Conservation (phyloP, 2,797 vertebrate species). For the Bovichtus diacanthus region DNA sequence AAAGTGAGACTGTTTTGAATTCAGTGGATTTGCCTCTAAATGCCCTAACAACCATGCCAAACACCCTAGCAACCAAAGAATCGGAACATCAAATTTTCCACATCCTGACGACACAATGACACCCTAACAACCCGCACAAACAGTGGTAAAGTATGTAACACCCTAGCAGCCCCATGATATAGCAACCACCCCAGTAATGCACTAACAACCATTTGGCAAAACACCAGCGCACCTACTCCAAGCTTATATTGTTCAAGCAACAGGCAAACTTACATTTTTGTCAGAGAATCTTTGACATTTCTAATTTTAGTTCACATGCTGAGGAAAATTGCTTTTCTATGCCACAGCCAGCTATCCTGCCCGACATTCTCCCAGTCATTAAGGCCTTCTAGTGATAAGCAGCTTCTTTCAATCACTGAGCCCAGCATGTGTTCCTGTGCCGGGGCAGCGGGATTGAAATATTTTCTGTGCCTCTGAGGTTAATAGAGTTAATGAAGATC, state of each 20-base stretch:
- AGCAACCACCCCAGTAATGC: not conserved
- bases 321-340: slow-evolving; percentile 58
- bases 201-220: not conserved
- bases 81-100: not conserved
- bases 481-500: slow-evolving; percentile 77
- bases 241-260: not conserved
- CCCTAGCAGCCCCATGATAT: not conserved
- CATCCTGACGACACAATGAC: not conserved
- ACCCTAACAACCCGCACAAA: not conserved
- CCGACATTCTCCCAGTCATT: slow-evolving; percentile 48
- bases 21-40: not conserved
- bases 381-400: slow-evolving; percentile 68
- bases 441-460: slow-evolving; percentile 65
- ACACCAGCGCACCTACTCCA: not conserved
- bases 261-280: slow-evolving; percentile 9
- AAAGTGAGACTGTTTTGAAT: not conserved
- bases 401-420: slow-evolving; percentile 67
- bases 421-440: slow-evolving; percentile 47
- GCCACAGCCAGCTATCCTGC: slow-evolving; percentile 28
- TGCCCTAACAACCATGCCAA: not conserved
- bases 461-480: slow-evolving; percentile 64
- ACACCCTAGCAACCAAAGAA: not conserved
- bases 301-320: slow-evolving; percentile 33
- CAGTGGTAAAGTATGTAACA: not conserved
- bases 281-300: not conserved